Evolutionary conservation across 1,140 invertebrate genomes (phyloP).

Genomic region (Eriosoma lanigerum): DNA sequence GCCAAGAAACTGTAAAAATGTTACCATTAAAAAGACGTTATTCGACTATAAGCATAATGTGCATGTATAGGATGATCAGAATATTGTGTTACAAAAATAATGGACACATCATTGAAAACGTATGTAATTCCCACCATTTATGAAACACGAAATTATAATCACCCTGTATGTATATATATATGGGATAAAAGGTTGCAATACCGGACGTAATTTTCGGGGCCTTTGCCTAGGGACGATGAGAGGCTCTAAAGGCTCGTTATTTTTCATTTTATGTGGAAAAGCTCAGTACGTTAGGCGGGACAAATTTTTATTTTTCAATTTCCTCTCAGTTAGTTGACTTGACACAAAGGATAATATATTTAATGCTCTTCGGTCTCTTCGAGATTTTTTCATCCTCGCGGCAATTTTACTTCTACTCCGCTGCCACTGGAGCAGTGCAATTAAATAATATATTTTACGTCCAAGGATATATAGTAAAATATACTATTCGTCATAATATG

Average conservation of each 20-base stretch:
- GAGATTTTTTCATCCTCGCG: constrained; percentile 2
- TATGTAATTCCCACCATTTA: too few relatives aligned
- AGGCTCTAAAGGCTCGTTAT: constrained; percentile 31
- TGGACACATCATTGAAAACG: too few relatives aligned
- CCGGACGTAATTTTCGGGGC: constrained; percentile 49
- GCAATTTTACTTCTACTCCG: not conserved
- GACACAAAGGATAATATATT: constrained; percentile 26
- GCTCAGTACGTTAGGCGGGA: constrained; percentile 18
- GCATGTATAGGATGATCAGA: too few relatives aligned
- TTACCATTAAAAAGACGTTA: constrained; percentile 50
- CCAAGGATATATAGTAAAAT: too few relatives aligned
- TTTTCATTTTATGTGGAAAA: constrained; percentile 47
- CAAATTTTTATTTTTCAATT: constrained; percentile 47
- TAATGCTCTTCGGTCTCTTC: constrained; percentile 31
- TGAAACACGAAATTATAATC: too few relatives aligned
- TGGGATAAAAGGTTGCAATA: constrained; percentile 35
- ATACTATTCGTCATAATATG: too few relatives aligned
- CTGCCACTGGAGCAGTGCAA: not conserved
- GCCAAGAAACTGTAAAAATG: constrained; percentile 49
- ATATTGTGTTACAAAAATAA: too few relatives aligned
- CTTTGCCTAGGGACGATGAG: constrained; percentile 2
- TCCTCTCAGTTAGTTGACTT: constrained; percentile 39
- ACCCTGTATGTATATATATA: not conserved
- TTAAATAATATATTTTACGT: not conserved
- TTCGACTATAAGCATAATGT: not conserved